Conservation (phyloP, 2,888 invertebrate species). For the Dasysyrphus tricinctus region DNA sequence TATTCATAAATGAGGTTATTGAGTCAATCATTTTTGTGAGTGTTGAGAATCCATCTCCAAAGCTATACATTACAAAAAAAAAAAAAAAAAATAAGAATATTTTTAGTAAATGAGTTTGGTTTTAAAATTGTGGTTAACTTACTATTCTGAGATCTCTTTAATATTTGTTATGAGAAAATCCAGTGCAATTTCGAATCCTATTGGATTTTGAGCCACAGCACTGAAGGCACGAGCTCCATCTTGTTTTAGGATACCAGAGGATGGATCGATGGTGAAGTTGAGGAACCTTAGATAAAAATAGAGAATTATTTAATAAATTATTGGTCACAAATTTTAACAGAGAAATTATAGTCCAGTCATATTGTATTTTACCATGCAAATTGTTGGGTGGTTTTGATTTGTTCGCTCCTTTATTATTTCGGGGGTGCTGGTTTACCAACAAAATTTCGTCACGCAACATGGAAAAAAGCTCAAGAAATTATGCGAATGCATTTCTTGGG, state of each 20-base stretch:
- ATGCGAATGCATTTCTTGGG: no score
- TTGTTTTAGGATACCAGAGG: slow-evolving; percentile 86
- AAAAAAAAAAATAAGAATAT: not conserved
- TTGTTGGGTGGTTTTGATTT: no score
- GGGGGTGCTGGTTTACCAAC: no score
- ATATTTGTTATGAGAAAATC: slow-evolving; percentile 84
- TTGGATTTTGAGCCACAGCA: slow-evolving; percentile 85
- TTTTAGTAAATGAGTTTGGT: not conserved
- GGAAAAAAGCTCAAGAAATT: no score
- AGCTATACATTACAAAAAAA: slow-evolving; percentile 79
- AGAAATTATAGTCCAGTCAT: no score
- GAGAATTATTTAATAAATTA: not conserved
- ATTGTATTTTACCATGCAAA: no score
- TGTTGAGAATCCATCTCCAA: slow-evolving; percentile 85
- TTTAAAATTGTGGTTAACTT: slow-evolving; percentile 76
- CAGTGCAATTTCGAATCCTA: slow-evolving; percentile 86
- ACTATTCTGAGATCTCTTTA: slow-evolving; percentile 83
- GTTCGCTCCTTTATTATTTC: no score
- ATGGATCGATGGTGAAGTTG: slow-evolving; percentile 84
- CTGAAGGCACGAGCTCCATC: slow-evolving; percentile 86
- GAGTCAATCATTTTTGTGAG: slow-evolving; percentile 85
- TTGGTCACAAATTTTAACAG: no score
- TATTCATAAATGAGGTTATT: slow-evolving; percentile 85
- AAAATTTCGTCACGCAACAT: no score
- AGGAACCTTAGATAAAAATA: slow-evolving; percentile 83